A percentile compares a stretch with the other conserved stretches of the same genome.
Evolutionary conservation across 1,140 invertebrate species (phyloP).

Genomic region (Drosophila sp.): DNA sequence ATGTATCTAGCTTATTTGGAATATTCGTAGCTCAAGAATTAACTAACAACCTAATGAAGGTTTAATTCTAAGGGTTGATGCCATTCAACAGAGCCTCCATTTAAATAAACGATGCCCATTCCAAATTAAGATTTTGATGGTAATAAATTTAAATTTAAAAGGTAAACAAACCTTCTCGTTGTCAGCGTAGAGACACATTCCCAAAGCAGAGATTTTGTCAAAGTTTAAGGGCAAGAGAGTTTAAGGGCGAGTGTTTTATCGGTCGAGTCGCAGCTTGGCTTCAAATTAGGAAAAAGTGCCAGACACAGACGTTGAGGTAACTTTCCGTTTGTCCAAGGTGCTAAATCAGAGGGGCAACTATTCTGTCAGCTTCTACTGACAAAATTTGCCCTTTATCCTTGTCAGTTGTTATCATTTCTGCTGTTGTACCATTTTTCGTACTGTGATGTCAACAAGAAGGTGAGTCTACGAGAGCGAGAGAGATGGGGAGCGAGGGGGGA

Average conservation of each 20-base stretch:
- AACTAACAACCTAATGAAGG: slow-evolving; percentile 67
- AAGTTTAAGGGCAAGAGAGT: not conserved
- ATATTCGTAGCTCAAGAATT: too few relatives aligned
- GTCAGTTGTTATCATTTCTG: slow-evolving; percentile 76
- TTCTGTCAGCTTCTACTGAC: slow-evolving; percentile 51
- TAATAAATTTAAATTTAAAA: slow-evolving; percentile 82
- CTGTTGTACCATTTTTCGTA: slow-evolving; percentile 44
- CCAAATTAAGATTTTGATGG: slow-evolving; percentile 9
- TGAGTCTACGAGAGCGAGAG: too few relatives aligned
- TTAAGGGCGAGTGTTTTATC: slow-evolving; percentile 70
- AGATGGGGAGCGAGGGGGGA: not conserved
- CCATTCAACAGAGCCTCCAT: slow-evolving; percentile 64
- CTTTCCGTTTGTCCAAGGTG: slow-evolving; percentile 36
- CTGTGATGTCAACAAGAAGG: slow-evolving; percentile 24
- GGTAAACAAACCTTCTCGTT: slow-evolving; percentile 60
- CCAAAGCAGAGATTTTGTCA: slow-evolving; percentile 11
- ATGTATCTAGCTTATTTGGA: slow-evolving; percentile 27
- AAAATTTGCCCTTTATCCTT: slow-evolving; percentile 80
- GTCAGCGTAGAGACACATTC: slow-evolving; percentile 11
- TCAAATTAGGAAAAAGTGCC: slow-evolving; percentile 59
- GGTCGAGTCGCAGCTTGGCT: slow-evolving; percentile 51
- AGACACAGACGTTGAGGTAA: slow-evolving; percentile 19
- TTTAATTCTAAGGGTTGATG: slow-evolving; percentile 64
- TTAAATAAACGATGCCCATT: slow-evolving; percentile 54
- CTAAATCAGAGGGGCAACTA: slow-evolving; percentile 36